phyloP scores from a whole-genome alignment of 2,797 vertebrate species.

The Ciconia nigra region DNA sequence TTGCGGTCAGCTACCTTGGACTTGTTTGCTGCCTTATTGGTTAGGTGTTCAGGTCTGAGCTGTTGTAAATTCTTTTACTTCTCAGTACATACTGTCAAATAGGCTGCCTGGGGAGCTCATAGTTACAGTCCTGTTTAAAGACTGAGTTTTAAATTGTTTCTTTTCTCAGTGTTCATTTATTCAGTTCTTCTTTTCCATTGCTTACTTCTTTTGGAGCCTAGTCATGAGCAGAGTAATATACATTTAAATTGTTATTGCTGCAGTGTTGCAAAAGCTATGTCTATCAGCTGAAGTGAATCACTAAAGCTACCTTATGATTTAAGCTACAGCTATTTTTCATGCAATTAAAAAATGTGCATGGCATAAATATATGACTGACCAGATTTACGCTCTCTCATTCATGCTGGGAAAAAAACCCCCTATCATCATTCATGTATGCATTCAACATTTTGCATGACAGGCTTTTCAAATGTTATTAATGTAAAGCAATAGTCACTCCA shows the following conservation, averaged over 20 bases:
- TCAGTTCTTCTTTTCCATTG: background rate
- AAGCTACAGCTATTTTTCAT: conserved; percentile 24
- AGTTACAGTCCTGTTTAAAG: background rate
- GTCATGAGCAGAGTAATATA: conserved; percentile 25
- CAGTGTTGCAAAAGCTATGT: background rate
- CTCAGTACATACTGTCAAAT: background rate
- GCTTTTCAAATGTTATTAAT: conserved; percentile 36
- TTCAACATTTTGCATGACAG: conserved; percentile 35
- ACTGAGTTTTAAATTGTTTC: background rate
- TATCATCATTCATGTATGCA: conserved; percentile 17
- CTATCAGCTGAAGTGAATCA: conserved; percentile 25
- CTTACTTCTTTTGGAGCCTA: background rate
- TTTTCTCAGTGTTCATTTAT: conserved; percentile 29
- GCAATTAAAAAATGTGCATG: conserved; percentile 49
- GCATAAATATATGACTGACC: conserved; percentile 15
- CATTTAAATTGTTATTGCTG: conserved; percentile 30
- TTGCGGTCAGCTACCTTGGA: background rate
- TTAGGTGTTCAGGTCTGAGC: background rate
- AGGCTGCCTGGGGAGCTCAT: background rate
- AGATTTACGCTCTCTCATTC: background rate
- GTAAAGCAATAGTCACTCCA: conserved; percentile 38
- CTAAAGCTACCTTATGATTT: conserved; percentile 5
- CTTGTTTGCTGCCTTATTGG: conserved; percentile 18
- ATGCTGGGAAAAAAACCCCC: background rate
- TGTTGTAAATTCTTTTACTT: background rate